These are phyloP conservation scores for Phainopepla nitens DNA, from an alignment of 2,113 vertebrate genomes.

Conservation along the genomic window DNA sequence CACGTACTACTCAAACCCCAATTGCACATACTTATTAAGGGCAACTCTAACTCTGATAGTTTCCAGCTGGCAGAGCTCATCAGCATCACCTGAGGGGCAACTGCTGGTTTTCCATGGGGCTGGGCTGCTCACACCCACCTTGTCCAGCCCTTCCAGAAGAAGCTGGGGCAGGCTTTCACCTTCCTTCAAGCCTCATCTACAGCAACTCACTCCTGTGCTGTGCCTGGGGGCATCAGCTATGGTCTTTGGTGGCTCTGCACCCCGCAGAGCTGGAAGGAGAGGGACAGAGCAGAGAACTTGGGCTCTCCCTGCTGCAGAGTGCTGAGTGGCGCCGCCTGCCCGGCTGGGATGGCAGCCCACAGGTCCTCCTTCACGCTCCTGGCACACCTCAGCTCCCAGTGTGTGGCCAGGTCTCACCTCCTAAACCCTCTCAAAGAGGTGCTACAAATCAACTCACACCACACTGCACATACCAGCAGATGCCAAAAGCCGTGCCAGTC, in stretches of 20 bases:
- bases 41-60: not conserved
- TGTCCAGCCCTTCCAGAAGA: not conserved
- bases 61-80: not conserved
- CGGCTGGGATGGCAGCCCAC: fast-evolving
- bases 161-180: not conserved
- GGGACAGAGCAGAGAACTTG: not conserved
- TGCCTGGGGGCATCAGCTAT: fast-evolving
- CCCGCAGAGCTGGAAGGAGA: not conserved
- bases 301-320: not conserved
- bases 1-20: fast-evolving
- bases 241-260: fast-evolving
- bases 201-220: fast-evolving
- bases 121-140: fast-evolving
- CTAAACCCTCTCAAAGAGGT: fast-evolving
- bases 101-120: not conserved
- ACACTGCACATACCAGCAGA: fast-evolving
- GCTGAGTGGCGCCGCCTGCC: fast-evolving
- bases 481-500: fast-evolving
- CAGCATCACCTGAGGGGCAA: not conserved
- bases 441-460: fast-evolving
- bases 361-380: fast-evolving
- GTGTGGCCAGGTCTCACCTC: fast-evolving
- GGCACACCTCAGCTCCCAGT: not conserved
- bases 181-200: not conserved
- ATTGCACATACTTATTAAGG: fast-evolving